Base-by-base conservation (phyloP, 2,113 vertebrate species). In the Sceloporus undulatus region DNA sequence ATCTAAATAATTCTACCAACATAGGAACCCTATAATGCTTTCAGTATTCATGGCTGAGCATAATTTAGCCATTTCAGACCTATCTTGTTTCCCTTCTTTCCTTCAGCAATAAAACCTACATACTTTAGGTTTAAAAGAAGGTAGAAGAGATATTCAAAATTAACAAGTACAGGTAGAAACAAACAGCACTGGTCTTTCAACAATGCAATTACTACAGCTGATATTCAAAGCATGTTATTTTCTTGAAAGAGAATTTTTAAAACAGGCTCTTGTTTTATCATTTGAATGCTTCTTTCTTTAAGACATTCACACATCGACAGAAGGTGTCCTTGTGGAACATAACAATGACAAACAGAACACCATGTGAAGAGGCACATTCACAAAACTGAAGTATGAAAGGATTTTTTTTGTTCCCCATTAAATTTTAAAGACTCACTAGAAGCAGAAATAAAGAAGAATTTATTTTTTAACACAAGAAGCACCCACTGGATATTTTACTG, bases 131-230 rank as follows among this genome's bases (percentile, higher is more conserved):
- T 88, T 93, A 95, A 87, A 95, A 96, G 94, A 82, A 75, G 93
- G 89, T 93, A 95, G 66, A 10, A 2, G 40, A 80, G 86, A 83
- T 93, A 93, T 10, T 2, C 95, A 94, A 94, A 92, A 82, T 81
- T 95, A 94, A 96, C 96, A 95, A 95, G 79, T 79, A 90, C 92
- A 95, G 83, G 90, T 59, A n/a, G 84, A 94, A 93, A 92, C 86
- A 95, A 95, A 93, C 90, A 90, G 92, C 92, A 91, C 92, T 75
- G 79, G 48, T 90, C 87, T 91, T 83, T 89, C 91, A 88, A 92
- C 94, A 95, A 91, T 84, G 89, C 93, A 94, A 95, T 96, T 92
- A 95, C 0, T 21, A 89, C 93, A 54, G 85, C 94, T 93, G 79
- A 88, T 91, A 89, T 91, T 95, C 91, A 90, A 85, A 40, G 52